phyloP scores from a whole-genome alignment of 2,888 invertebrate species.

The Eledona agricola region DNA sequence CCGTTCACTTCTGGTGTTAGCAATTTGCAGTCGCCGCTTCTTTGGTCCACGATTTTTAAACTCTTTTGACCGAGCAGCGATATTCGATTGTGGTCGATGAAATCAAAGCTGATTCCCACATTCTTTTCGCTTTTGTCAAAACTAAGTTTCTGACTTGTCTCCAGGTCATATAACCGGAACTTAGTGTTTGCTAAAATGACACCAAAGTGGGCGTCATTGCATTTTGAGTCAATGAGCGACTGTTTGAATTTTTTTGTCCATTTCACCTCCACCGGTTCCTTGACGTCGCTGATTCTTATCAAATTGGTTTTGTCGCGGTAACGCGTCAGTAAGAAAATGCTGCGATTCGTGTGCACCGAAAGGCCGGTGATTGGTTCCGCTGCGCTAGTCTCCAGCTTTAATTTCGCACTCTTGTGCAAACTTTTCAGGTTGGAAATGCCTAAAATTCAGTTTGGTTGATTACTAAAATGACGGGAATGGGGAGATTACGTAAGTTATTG shows the following conservation, averaged over 20 bases:
- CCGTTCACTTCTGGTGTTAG: conserved; percentile 5
- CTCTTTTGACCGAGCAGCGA: conserved; percentile 6
- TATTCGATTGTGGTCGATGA: conserved; percentile 5
- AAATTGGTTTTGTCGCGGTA: conserved; percentile 3
- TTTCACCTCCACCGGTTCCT: background rate
- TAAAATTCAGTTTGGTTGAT: conserved; percentile 5
- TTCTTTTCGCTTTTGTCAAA: background rate
- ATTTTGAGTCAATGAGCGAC: conserved; percentile 1
- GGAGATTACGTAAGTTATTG: conserved; percentile 13
- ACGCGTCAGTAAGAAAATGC: conserved; percentile 10
- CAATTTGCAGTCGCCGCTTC: background rate
- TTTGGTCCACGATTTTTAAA: conserved; percentile 18
- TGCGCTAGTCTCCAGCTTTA: conserved; percentile 1
- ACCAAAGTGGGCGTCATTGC: conserved; percentile 6
- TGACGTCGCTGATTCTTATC: background rate
- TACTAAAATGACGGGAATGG: background rate
- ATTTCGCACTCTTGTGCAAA: conserved; percentile 3
- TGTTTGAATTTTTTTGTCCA: conserved; percentile 14
- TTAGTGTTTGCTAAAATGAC: conserved; percentile 5
- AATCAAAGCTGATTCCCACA: conserved; percentile 7
- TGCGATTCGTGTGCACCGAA: conserved; percentile 1
- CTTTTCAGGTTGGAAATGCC: conserved; percentile 10
- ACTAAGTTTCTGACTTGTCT: conserved; percentile 12
- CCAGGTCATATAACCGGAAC: conserved; percentile 18
- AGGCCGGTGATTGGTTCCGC: conserved; percentile 7